Evolutionary conservation across 2,113 vertebrate species (phyloP), one percentile per base, ranked within the genome.

Genomic region (Gallinago jamesoni): DNA sequence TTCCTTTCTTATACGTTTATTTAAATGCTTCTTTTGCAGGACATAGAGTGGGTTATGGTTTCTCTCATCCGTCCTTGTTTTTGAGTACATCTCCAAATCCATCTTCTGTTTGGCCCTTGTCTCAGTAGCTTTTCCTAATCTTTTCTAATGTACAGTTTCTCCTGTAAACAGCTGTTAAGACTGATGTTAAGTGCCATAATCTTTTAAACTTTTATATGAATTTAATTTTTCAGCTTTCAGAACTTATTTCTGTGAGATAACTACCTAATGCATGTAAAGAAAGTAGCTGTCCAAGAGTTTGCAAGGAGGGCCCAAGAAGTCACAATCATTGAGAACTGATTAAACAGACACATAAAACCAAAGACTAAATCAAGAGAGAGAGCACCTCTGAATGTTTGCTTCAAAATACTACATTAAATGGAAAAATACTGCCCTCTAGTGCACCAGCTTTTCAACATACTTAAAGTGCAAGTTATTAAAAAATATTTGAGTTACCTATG

Each of bases 351-450:
- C 6, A 1, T 1, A 14, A 59, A 77, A 17, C 18, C 37, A 63
- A 23, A 15, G 23, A 27, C 23, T 37, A 17, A 19, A 75, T 14
- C 18, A 66, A 39, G 33, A 64, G 16, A 24, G 33, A 11, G 4
- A 33, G 35, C 25, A 52, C 18, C 43, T 22, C 35, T 17, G 5
- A 47, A 39, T 1, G 20, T 12, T 35, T 33, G 11, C n/a, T 48
- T 27, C 3, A 3, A 59, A 53, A 9, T 13, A 3, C 11, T 0
- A 28, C 41, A 12, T 84, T 83, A 39, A 47, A 15, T 8, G 21
- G 94, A 90, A 79, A 85, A 59, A 63, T 17, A 63, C 81, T 95
- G 97, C 97, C 93, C 95, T 90, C 97, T 93, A 83, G 72, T 84
- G 97, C 63, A 30, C 7, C 70, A 23, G 11, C 5, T 7, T 30